Base-by-base conservation (phyloP, 2,797 vertebrate species). In the Pogonophryne albipinna region DNA sequence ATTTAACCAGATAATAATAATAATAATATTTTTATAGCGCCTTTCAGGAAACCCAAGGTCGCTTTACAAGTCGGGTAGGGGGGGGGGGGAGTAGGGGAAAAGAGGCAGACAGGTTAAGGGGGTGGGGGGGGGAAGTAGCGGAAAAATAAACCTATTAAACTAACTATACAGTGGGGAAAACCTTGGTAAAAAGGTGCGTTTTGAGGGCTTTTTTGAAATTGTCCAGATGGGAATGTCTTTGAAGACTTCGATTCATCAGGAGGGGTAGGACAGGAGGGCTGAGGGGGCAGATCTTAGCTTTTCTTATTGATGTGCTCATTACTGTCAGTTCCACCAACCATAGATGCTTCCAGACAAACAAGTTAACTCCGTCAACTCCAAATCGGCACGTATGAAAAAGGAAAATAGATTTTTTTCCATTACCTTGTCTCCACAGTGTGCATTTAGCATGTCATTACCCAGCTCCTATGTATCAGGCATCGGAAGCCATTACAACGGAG, bases 241-340 rank as follows among this genome's bases (percentile, higher is more conserved):
- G 60, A 77, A 89, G 80, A 63, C 60, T 80, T 76, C 59, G 60
- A 86, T 90, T 85, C 79, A 88, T 91, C 79, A 74, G 78, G 64
- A 71, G 65, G 58, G 58, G 52, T 10, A 47, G 79, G 87, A 87
- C 85, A 82, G 80, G 77, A 84, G 65, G 82, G 74, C 83, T 85
- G 84, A 89, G 81, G 82, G 83, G 79, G 82, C 85, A 84, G 72
- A 83, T 81, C 78, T 72, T 23, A 45, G 76, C 27, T 71, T 80
- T 27, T 81, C 67, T 85, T 89, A 87, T 89, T 84, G 87, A 92
- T 90, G 82, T 69, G 76, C 83, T 91, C 85, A 88, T 91, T 91
- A 89, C 84, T 81, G 87, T 89, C 86, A 84, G 52, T 66, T 79
- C 78, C 49, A 55, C 74, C 63, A 64, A 55, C 34, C 68, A 19